A percentile compares a stretch with the other conserved stretches of the same genome.
Evolutionary conservation across 2,113 vertebrate genomes (phyloP).

Genomic region (Psilopogon haemacephalus): DNA sequence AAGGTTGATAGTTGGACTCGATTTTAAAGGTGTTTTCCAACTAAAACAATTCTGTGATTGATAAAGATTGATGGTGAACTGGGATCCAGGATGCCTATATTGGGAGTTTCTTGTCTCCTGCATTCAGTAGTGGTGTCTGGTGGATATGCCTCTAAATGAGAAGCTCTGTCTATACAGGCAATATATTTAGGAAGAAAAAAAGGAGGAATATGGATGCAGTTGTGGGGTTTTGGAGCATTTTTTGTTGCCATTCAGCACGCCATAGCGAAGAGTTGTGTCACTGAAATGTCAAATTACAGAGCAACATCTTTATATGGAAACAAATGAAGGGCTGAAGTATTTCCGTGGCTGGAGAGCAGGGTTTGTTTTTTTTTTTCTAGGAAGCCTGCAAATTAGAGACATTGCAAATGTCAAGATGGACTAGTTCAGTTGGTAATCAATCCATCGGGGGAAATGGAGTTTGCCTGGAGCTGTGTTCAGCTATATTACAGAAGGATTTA

Average conservation of each 20-base stretch:
- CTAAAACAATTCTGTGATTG: no score
- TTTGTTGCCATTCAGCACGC: neutral
- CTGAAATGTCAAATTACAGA: neutral
- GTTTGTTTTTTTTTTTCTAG: neutral
- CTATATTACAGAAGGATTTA: neutral
- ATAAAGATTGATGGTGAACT: neutral
- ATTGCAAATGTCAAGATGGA: neutral
- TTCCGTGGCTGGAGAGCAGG: neutral
- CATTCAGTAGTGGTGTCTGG: neutral
- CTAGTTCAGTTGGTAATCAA: neutral
- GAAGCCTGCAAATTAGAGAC: neutral
- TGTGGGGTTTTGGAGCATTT: neutral
- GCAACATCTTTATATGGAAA: neutral
- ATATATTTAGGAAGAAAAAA: neutral
- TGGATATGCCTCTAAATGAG: neutral
- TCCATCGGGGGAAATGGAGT: neutral
- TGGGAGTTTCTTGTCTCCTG: neutral
- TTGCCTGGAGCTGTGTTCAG: neutral
- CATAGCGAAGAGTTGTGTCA: accelerated
- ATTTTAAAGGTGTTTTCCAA: no score
- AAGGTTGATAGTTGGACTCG: no score
- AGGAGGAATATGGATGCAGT: neutral
- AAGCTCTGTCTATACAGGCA: neutral
- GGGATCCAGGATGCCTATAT: neutral
- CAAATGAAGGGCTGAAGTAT: neutral